Evolutionary conservation across 1,140 invertebrate species (phyloP), one percentile per base, ranked within the genome.

Genomic region (Spodoptera litura): DNA sequence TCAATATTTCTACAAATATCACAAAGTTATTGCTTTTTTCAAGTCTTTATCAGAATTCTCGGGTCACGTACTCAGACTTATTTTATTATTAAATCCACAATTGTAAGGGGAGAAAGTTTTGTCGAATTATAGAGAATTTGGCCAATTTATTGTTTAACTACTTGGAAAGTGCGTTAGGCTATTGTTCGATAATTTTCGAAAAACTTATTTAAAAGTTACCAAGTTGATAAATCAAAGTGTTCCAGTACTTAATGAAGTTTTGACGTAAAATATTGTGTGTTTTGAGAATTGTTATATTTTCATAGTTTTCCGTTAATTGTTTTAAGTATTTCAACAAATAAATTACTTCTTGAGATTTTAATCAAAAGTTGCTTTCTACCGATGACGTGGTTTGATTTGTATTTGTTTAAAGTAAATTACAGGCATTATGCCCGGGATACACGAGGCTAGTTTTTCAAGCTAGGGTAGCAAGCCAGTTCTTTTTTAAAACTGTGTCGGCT

Each of bases 81-180:
- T 72, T 72, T 56, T 35, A 56, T 44, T 56, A 72, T 44, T 56
- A 72, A 64, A 64, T 64, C 38, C 15, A 72, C 53, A 56, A 72
- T 72, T 58, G 70, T 44, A 25, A 55, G 70, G 35, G 35, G 13
- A 38, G 52, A 68, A n/a, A 44, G 38, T 44, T 52, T 68, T 52
- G 11, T 6, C 64, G 11, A 68, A 68, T 52, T 52, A 52, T 64
- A 52, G 25, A 52, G 44, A 68, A 64, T 52, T 68, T 68, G 64
- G 64, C 44, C 49, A 68, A 68, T 52, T 68, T 68, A 68, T 68
- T 68, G 64, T 68, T 52, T 11, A 68, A 52, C 25, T 68, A 68
- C 64, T 68, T 68, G 8, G 44, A 25, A 52, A 68, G 44, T 68
- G 49, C 64, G 64, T 68, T 13, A 49, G 61, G 61, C 61, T 49